Evolutionary conservation across 2,888 invertebrate genomes (phyloP), one percentile per base, ranked within the genome.

Genomic region (Acanthacorydalis orientalis): DNA sequence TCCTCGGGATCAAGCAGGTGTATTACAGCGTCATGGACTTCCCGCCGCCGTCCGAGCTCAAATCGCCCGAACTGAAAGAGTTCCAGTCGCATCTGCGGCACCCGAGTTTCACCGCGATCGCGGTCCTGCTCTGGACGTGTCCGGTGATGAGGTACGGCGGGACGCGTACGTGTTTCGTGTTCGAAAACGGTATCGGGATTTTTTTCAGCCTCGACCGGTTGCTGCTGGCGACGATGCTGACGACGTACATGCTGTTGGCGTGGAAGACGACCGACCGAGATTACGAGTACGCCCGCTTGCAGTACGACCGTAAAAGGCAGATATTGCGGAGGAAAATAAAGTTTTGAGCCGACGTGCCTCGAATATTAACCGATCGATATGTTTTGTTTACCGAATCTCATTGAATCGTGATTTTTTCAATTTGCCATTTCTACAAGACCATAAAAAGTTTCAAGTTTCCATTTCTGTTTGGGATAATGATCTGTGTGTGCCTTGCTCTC

Each of bases 201-300:
- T 44, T 31, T 64, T 65, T 44, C 54, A 73, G 73, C 49, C 54
- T 76, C 51, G 78, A 78, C 57, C 66, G 77, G 40, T 53, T 76
- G 9, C 50, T 78, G 34, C 56, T 78, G 48, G 68, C 75, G 3
- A 52, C 58, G 1, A 55, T 77, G 45, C 60, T 77, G 16, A 73
- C 74, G 4, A 43, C 60, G 0, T 78, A 77, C 52, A 78, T 78
- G 77, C 68, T 69, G 44, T 56, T 74, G 43, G 72, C 73, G 41
- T 78, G 78, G 77, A 72, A 68, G 34, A 72, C 77, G 1, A 75
- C 77, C 59, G 59, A 66, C 35, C 64, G 62, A 33, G 78, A 78
- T 59, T 70, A 71, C 47, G 57, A 62, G 38, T 77, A 77, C 56
- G 76, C 77, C 50, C 64, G 68, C 51, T 57, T 55, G 42, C 72